phyloP scores from a whole-genome alignment of 2,888 invertebrate species.

The Muschampia plurimacula region DNA sequence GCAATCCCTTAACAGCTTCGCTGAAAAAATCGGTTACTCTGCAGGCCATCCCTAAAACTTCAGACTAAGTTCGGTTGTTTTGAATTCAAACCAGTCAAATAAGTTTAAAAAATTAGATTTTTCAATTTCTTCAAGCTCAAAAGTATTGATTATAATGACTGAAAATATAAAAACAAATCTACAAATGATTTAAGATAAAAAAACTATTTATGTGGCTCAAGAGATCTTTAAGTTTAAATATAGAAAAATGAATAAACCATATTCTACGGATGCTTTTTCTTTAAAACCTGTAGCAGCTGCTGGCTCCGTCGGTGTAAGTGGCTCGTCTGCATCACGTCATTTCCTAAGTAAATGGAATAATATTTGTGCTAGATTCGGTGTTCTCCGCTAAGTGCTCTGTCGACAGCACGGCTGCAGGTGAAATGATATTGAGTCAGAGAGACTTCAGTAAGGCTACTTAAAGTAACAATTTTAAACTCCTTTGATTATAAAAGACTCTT shows the following conservation, averaged over 20 bases:
- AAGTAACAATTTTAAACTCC: not conserved
- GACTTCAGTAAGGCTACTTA: not conserved
- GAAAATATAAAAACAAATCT: too few species aligned
- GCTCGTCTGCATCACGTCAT: slow-evolving; percentile 19
- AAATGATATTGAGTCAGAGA: not conserved
- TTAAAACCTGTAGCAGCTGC: not conserved
- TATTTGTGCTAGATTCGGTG: slow-evolving; percentile 19
- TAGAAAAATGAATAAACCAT: not conserved
- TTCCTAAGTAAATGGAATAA: slow-evolving; percentile 31
- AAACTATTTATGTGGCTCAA: not conserved
- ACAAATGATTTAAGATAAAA: not conserved
- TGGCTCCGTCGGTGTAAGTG: not conserved
- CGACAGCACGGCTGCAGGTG: not conserved
- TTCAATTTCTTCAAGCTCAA: too few species aligned
- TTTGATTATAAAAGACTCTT: not conserved
- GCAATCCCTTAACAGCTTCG: too few species aligned
- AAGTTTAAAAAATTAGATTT: too few species aligned
- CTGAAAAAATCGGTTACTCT: too few species aligned
- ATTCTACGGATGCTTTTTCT: not conserved
- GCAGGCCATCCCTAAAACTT: too few species aligned
- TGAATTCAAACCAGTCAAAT: too few species aligned
- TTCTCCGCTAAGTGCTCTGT: slow-evolving; percentile 1
- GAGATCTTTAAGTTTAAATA: not conserved
- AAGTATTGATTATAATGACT: too few species aligned
- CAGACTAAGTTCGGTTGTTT: too few species aligned